Base-by-base conservation (phyloP, 2,797 vertebrate genomes). In the Margarornis squamiger region DNA sequence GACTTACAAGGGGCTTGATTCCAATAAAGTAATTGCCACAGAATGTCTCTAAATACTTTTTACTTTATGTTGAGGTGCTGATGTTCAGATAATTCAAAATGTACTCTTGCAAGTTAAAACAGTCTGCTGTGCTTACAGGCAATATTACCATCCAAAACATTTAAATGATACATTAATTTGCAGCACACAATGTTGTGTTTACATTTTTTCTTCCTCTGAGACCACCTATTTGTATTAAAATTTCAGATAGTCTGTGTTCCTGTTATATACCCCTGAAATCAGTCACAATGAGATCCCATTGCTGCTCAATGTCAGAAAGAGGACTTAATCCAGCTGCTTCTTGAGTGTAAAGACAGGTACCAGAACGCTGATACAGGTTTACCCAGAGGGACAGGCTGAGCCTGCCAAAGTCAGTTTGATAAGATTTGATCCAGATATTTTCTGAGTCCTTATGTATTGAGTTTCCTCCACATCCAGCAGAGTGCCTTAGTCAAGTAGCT, bases 11-110 rank as follows among this genome's bases (percentile, higher is more conserved):
- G 43, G 17, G 7, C 67, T 93, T 55, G 10, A 48, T 87, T 96
- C 73, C 38, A 86, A 26, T 66, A n/a, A 87, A 90, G n/a, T 63
- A 77, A 83, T 90, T 74, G 32, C 75, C 85, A 34, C 38, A 66
- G 48, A 93, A 39, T 68, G 54, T 86, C 38, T 92, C 14, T 65
- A 39, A 63, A 90, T 73, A 78, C 63, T 70, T 71, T 41, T 88
- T 74, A 71, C 55, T 89, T 88, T 76, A 14, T 84, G 67, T 62
- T 27, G 72, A 75, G 71, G 62, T 95, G 17, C 63, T 71, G 80
- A 75, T 91, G 39, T 77, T 86, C 61, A 86, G 34, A 63, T 93
- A 94, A 92, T 88, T 84, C 59, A 78, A 85, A 90, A 87, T 61
- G 89, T 70, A 52, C 11, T 86, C 43, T 49, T 94, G 19, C 17